A percentile compares a stretch with the other conserved stretches of the same genome.
Evolutionary conservation across 2,113 vertebrate genomes (phyloP).

Genomic region (Neodontobutis hainanensis): DNA sequence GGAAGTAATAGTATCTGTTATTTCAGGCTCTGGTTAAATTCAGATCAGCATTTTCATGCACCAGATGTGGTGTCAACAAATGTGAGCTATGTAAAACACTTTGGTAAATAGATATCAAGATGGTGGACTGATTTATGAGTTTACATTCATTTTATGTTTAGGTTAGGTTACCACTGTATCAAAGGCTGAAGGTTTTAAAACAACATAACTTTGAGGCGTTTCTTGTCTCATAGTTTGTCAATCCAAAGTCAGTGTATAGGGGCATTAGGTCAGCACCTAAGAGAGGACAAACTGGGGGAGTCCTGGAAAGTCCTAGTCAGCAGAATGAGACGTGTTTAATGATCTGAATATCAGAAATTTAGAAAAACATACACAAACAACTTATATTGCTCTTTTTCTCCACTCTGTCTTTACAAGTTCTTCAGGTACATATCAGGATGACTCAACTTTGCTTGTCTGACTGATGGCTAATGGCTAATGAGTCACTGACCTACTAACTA

Average conservation of each 20-base stretch:
- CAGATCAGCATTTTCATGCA: constrained; percentile 3
- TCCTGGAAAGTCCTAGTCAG: constrained; percentile 34
- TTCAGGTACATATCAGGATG: background rate
- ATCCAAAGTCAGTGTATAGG: constrained; percentile 23
- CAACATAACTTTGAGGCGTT: constrained; percentile 37
- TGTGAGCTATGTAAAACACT: constrained; percentile 10
- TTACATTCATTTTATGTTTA: constrained; percentile 46
- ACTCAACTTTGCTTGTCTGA: constrained; percentile 26
- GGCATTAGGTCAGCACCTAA: constrained; percentile 28
- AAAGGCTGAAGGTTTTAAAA: constrained; percentile 31
- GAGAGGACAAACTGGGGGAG: constrained; percentile 11
- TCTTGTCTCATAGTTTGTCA: constrained; percentile 48
- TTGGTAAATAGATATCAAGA: constrained; percentile 45
- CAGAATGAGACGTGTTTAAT: background rate
- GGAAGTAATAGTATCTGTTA: constrained; percentile 58
- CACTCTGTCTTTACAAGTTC: background rate
- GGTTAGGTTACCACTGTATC: constrained; percentile 35
- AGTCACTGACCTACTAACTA: constrained; percentile 64
- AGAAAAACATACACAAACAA: no score
- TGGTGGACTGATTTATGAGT: constrained; percentile 42
- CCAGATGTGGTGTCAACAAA: constrained; percentile 33
- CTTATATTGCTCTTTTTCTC: background rate
- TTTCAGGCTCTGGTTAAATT: constrained; percentile 54
- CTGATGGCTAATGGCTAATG: constrained; percentile 36
- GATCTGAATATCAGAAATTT: no score